Evolutionary conservation across 2,113 vertebrate genomes (phyloP).

Genomic region (Urocynchramus pylzowi): DNA sequence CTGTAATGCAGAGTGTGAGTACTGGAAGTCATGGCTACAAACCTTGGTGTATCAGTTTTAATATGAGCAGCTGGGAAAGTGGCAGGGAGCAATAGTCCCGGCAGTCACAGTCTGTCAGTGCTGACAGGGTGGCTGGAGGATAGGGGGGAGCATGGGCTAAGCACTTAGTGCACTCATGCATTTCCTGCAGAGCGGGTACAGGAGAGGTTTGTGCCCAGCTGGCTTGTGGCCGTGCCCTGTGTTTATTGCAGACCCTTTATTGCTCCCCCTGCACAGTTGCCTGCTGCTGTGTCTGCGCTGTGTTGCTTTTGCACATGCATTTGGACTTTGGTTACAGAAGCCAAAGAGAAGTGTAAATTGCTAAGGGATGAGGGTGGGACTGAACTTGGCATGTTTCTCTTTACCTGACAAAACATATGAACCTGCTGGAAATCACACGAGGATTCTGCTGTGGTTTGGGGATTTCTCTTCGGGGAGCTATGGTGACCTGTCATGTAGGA

Average conservation of each 20-base stretch:
- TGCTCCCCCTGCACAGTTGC: not conserved
- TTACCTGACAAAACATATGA: not conserved
- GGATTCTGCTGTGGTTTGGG: not conserved
- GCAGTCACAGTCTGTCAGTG: not conserved
- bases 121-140: not conserved
- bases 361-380: not conserved
- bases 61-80: not conserved
- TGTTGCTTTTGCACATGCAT: not conserved
- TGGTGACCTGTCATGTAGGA: not conserved
- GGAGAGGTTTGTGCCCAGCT: not conserved
- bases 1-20: not conserved
- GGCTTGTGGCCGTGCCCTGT: fast-evolving
- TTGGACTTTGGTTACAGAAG: not conserved
- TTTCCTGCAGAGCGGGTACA: fast-evolving
- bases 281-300: fast-evolving
- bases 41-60: not conserved
- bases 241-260: not conserved
- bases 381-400: not conserved
- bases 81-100: not conserved
- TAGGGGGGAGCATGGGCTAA: not conserved
- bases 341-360: not conserved
- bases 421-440: not conserved
- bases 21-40: not conserved
- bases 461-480: fast-evolving
- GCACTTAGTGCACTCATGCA: fast-evolving